Evolutionary conservation across 2,888 invertebrate species (phyloP).

Genomic region (Polylopha cassiicola): DNA sequence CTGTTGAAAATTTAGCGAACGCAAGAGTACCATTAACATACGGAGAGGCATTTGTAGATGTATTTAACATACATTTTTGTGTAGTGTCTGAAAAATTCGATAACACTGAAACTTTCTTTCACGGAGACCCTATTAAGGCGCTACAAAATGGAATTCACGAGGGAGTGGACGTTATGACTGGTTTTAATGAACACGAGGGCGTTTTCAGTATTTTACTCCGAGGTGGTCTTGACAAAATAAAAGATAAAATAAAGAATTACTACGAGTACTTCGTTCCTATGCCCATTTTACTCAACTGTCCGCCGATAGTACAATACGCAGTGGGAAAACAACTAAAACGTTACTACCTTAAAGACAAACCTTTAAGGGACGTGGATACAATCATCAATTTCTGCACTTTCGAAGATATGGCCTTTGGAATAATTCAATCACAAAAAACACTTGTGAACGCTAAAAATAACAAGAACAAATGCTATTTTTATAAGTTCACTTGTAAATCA

Average conservation of each 20-base stretch:
- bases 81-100: slow-evolving; percentile 41
- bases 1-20: slow-evolving; percentile 26
- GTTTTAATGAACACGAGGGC: slow-evolving; percentile 83
- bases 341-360: slow-evolving; percentile 31
- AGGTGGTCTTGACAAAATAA: slow-evolving; percentile 22
- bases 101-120: slow-evolving; percentile 39
- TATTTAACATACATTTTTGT: slow-evolving; percentile 26
- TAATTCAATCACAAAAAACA: slow-evolving; percentile 32
- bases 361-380: slow-evolving; percentile 24
- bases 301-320: slow-evolving; percentile 31
- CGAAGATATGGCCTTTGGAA: slow-evolving; percentile 30
- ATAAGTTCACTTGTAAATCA: slow-evolving; percentile 40
- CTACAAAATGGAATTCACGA: slow-evolving; percentile 65
- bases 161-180: slow-evolving; percentile 81
- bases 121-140: slow-evolving; percentile 42
- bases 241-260: slow-evolving; percentile 29
- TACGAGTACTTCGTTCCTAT: slow-evolving; percentile 32
- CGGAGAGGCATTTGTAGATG: slow-evolving; percentile 21
- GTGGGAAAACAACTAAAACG: slow-evolving; percentile 32
- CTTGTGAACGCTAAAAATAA: slow-evolving; percentile 25
- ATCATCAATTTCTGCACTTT: slow-evolving; percentile 30
- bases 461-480: slow-evolving; percentile 36
- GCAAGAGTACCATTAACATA: slow-evolving; percentile 23
- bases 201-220: slow-evolving; percentile 22
- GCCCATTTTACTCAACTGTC: slow-evolving; percentile 23